These are phyloP conservation scores for Holocentrus rufus DNA, from an alignment of 2,797 vertebrate species.

Conservation along the genomic window DNA sequence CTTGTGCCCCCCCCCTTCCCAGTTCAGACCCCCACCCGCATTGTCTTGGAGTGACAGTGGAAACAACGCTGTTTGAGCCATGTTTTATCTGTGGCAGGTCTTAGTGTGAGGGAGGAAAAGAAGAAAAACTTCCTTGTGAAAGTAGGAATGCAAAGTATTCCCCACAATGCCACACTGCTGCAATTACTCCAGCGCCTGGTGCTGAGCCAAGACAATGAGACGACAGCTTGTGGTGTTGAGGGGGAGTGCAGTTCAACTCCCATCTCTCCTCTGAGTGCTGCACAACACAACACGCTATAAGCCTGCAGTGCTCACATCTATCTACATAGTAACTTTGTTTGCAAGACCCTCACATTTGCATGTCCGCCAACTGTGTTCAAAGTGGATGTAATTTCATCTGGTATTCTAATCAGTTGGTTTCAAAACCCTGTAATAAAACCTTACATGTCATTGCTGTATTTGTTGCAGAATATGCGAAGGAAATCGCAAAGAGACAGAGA, in stretches of 20 bases:
- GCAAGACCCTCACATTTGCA: conserved; percentile 18
- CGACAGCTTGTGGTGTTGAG: conserved; percentile 74
- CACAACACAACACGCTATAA: conserved; percentile 31
- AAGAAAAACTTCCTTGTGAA: conserved; percentile 78
- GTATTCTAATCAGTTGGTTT: conserved; percentile 48
- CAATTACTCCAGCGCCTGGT: conserved; percentile 80
- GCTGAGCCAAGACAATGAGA: conserved; percentile 79
- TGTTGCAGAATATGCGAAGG: conserved; percentile 20
- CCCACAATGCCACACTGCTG: conserved; percentile 81
- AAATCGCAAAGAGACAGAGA: conserved; percentile 12
- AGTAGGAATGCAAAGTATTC: conserved; percentile 83
- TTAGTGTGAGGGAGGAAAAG: conserved; percentile 64
- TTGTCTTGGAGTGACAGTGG: conserved; percentile 58
- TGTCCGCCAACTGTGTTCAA: conserved; percentile 34
- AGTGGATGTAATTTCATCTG: conserved; percentile 53
- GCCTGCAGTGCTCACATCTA: conserved; percentile 34
- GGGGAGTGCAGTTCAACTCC: conserved; percentile 60
- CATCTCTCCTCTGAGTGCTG: conserved; percentile 56
- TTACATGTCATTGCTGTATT: conserved; percentile 11
- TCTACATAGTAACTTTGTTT: conserved; percentile 50
- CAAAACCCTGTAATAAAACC: conserved; percentile 47
- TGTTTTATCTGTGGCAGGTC: conserved; percentile 77
- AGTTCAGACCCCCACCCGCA: conserved; percentile 20
- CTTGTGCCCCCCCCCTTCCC: no score
- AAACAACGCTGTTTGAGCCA: conserved; percentile 60